Evolutionary conservation across 1,140 invertebrate genomes (phyloP).

Genomic region (Augochlora pura): DNA sequence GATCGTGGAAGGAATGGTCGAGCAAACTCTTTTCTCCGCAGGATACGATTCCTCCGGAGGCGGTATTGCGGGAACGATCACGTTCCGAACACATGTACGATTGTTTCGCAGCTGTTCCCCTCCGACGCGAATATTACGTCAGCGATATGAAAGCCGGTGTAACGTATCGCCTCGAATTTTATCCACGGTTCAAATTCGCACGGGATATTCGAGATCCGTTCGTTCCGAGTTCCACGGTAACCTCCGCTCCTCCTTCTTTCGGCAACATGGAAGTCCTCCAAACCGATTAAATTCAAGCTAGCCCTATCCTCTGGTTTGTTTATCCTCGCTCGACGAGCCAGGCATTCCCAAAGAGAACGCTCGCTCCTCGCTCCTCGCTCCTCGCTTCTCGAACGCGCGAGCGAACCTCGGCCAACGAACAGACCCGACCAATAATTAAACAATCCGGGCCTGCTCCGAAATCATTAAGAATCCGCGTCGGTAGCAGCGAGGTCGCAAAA

Average conservation of each 20-base stretch:
- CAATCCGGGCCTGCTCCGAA: neutral
- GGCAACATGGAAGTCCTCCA: no score
- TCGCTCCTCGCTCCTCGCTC: no score
- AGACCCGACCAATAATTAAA: neutral
- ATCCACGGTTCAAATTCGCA: neutral
- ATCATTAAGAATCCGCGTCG: conserved; percentile 5
- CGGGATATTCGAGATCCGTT: neutral
- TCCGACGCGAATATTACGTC: conserved; percentile 1
- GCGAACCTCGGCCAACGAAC: neutral
- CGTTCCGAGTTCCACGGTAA: no score
- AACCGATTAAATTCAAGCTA: no score
- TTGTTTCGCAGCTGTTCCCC: conserved; percentile 11
- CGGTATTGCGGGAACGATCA: conserved; percentile 10
- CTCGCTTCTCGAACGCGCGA: no score
- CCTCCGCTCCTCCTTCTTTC: no score
- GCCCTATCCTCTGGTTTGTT: no score
- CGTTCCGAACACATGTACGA: conserved; percentile 9
- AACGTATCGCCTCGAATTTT: neutral
- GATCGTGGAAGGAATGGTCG: conserved; percentile 31
- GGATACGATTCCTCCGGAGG: neutral
- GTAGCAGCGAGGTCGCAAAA: neutral
- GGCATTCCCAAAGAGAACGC: no score
- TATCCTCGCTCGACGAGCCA: no score
- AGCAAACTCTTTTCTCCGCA: neutral
- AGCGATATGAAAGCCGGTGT: neutral